These are phyloP conservation scores for Bucorvus abyssinicus DNA, from an alignment of 2,797 vertebrate genomes.

Conservation along the genomic window DNA sequence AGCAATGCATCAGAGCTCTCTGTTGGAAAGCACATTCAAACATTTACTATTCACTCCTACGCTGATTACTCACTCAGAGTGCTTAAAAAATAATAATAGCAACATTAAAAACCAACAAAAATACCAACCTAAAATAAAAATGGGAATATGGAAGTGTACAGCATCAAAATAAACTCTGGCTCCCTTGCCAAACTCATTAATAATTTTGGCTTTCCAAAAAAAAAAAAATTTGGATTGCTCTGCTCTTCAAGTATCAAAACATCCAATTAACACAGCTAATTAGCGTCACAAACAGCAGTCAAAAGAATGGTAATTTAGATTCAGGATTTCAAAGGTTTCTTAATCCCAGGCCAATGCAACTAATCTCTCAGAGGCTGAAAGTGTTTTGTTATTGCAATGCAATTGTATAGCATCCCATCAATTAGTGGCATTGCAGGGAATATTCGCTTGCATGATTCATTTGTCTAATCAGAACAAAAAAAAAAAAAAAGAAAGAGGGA, in stretches of 20 bases:
- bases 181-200: constrained; percentile 78
- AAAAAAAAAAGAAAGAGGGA: not conserved
- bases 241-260: constrained; percentile 89
- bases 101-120: constrained; percentile 67
- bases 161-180: constrained; percentile 63
- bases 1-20: constrained; percentile 71
- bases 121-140: constrained; percentile 34
- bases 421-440: constrained; percentile 74
- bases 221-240: constrained; percentile 80
- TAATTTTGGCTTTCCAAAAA: constrained; percentile 78
- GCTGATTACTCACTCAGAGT: constrained; percentile 70
- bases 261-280: constrained; percentile 98
- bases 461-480: constrained; percentile 60
- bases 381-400: constrained; percentile 71
- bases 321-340: constrained; percentile 81
- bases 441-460: constrained; percentile 57
- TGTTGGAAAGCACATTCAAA: constrained; percentile 72
- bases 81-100: constrained; percentile 71
- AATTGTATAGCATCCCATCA: constrained; percentile 75
- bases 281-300: constrained; percentile 90
- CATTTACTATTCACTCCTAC: constrained; percentile 72
- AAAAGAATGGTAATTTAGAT: constrained; percentile 82
- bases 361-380: constrained; percentile 72
- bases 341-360: constrained; percentile 77
- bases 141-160: constrained; percentile 38